Base-by-base conservation (phyloP, 2,888 invertebrate species). In the Oxytorus armatus region DNA sequence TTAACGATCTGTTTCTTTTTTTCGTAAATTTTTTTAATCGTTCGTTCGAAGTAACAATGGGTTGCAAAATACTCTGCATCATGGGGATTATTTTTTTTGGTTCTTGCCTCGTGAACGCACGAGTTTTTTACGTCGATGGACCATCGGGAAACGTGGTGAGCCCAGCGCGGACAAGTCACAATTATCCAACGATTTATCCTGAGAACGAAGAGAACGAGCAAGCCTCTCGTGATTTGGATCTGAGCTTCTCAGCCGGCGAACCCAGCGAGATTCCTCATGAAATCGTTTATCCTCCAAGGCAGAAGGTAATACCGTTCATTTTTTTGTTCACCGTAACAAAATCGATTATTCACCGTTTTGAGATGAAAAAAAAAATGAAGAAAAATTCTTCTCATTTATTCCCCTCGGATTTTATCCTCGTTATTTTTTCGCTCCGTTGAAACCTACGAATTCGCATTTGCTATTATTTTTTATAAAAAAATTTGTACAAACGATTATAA, bases 211-310 rank as follows among this genome's bases (percentile, higher is more conserved):
- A 72, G 11, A 55, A 68, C 57, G 89, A 89, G 72, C 88, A 89
- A 77, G 86, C 89, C 4, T 90, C 90, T 1, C 85, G 87, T 44
- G 89, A 90, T 82, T 85, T 90, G 76, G 89, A 90, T 66, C 73
- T 90, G 47, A 87, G 85, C 65, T 90, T 90, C 75, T 84, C 86
- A 8, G 86, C 88, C 23, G 86, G 84, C 0, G 85, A 85, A 68
- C 69, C 82, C 0, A 25, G 23, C 14, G 82, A 82, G 18, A 68
- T 51, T 55, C 57, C 79, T 59, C 75, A 57, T 53, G 57, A 72
- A 0, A 18, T 74, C 5, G 70, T 70, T 14, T 81, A 82, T 59
- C 75, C 79, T 29, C 7, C 68, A 0, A 82, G n/a, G n/a, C n/a
- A 81, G 66, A 85, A 85, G 77, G 85, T 85, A 29, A 75, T 68